A percentile compares a stretch with the other conserved stretches of the same genome.
Evolutionary conservation across 2,113 vertebrate species (phyloP).

Genomic region (Halichoeres trimaculatus): DNA sequence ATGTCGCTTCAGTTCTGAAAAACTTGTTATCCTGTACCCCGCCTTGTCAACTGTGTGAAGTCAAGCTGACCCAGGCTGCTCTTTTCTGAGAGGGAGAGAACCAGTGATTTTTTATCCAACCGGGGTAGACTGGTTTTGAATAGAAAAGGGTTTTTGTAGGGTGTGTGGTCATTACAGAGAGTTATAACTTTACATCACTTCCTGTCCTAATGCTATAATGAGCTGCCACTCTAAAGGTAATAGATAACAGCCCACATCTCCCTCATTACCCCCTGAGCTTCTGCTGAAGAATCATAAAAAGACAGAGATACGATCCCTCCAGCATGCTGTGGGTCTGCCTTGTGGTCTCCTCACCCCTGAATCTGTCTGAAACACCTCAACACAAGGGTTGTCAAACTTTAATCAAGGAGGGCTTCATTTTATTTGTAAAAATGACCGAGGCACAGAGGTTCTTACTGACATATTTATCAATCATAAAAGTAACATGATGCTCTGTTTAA

Average conservation of each 20-base stretch:
- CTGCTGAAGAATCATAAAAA: neutral
- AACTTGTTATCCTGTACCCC: neutral
- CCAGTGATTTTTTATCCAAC: neutral
- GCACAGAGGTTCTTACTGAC: too few species aligned
- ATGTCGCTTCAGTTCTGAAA: constrained; percentile 8
- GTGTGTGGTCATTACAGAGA: neutral
- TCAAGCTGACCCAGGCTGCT: neutral
- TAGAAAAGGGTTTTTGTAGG: neutral
- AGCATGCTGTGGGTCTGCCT: constrained; percentile 2
- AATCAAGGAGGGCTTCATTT: too few species aligned
- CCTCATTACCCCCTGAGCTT: neutral
- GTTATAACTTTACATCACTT: neutral
- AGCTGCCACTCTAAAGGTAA: neutral
- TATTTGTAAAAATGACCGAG: too few species aligned
- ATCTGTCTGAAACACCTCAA: neutral
- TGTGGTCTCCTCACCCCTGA: neutral
- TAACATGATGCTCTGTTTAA: too few species aligned
- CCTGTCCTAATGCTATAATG: neutral
- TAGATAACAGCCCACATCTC: neutral
- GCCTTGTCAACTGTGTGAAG: neutral
- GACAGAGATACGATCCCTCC: constrained; percentile 12
- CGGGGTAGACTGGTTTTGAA: neutral
- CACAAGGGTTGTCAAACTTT: neutral
- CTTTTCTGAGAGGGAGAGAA: neutral
- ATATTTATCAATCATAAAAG: too few species aligned